These are phyloP conservation scores for Bombus haemorrhoidalis DNA, from an alignment of 1,140 invertebrate species.

Conservation along the genomic window DNA sequence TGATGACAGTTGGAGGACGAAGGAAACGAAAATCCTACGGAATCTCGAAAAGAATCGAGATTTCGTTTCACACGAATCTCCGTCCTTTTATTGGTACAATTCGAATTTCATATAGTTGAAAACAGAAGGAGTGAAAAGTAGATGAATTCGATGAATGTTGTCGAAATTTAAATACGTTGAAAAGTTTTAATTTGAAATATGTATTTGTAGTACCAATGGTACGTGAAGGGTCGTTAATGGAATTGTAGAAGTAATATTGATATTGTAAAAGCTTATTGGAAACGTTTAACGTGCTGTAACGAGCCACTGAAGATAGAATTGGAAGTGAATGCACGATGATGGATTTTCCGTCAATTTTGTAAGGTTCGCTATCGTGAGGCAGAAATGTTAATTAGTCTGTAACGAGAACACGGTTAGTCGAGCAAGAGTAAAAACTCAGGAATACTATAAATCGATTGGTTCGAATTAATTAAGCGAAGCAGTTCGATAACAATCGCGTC, in stretches of 20 bases:
- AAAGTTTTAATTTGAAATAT: not conserved
- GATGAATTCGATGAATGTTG: not conserved
- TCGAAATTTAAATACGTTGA: not conserved
- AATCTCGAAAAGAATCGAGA: too few relatives aligned
- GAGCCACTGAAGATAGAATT: not conserved
- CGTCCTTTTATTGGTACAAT: too few relatives aligned
- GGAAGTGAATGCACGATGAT: not conserved
- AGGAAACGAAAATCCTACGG: not conserved
- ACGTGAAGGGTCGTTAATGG: not conserved
- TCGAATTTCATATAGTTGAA: not conserved
- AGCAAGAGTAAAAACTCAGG: not conserved
- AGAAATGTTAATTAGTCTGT: not conserved
- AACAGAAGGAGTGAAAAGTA: not conserved
- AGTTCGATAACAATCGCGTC: not conserved
- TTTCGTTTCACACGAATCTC: too few relatives aligned
- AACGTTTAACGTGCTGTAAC: not conserved
- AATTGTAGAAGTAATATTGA: not conserved
- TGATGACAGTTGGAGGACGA: not conserved
- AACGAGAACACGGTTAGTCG: not conserved
- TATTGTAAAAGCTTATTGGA: too few relatives aligned
- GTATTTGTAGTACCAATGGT: not conserved
- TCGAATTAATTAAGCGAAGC: slow-evolving; percentile 12
- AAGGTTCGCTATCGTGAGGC: too few relatives aligned
- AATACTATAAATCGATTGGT: not conserved
- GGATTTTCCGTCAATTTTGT: slow-evolving; percentile 1